Percentiles rank a stretch among this genome's conserved stretches.
Evolutionary conservation across 2,888 invertebrate genomes (phyloP).

Genomic region (Uloborus plumipes): DNA sequence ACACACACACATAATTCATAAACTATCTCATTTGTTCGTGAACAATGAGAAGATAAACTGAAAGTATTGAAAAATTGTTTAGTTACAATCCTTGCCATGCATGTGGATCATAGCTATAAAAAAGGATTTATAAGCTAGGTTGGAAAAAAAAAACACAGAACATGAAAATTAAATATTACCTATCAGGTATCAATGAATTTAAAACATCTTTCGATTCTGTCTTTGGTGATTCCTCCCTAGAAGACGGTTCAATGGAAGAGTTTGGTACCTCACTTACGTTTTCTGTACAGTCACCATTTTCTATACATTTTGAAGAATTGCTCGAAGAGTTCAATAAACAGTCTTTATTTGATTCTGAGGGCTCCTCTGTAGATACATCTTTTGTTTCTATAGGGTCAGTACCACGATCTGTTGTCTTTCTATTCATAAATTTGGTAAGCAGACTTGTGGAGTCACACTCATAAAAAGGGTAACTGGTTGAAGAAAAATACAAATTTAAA

Average conservation of each 20-base stretch:
- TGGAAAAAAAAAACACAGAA: not conserved
- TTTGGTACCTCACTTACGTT: not conserved
- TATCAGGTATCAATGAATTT: slow-evolving; percentile 21
- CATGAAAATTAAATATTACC: slow-evolving; percentile 11
- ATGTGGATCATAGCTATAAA: too few species aligned
- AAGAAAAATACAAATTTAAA: not conserved
- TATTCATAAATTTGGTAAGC: slow-evolving; percentile 24
- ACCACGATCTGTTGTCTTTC: slow-evolving; percentile 24
- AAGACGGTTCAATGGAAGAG: not conserved
- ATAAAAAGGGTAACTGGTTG: slow-evolving; percentile 42
- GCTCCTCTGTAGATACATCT: not conserved
- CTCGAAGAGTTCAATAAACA: not conserved
- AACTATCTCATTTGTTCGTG: too few species aligned
- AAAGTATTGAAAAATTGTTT: too few species aligned
- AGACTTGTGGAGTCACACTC: slow-evolving; percentile 30
- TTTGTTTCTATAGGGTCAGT: slow-evolving; percentile 21
- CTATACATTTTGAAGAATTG: not conserved
- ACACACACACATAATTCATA: too few species aligned
- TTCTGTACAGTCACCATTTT: not conserved
- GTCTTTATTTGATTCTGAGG: not conserved
- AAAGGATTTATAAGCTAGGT: too few species aligned
- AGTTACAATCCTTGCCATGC: too few species aligned
- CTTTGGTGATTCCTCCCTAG: not conserved
- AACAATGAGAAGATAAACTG: too few species aligned
- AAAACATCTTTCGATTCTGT: slow-evolving; percentile 12